Evolutionary conservation across 2,113 vertebrate genomes (phyloP).

Genomic region (Neodontobutis hainanensis): DNA sequence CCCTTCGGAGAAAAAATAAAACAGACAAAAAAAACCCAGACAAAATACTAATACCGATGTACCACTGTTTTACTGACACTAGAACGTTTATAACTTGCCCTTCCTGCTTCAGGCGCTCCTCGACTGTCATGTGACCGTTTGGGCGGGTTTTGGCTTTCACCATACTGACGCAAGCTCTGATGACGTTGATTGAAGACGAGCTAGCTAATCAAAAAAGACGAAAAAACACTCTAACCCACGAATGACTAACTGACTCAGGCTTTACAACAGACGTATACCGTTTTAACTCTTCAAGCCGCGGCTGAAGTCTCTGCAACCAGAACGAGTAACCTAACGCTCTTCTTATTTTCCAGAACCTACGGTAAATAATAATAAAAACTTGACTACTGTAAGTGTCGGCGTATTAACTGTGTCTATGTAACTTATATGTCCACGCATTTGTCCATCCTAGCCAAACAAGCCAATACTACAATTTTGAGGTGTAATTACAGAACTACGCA

Average conservation of each 20-base stretch:
- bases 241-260: background rate
- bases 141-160: conserved; percentile 50
- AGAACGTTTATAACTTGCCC: background rate
- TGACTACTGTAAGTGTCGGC: no score
- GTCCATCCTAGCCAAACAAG: no score
- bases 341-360: no score
- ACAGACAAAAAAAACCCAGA: background rate
- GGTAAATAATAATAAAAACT: no score
- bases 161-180: conserved; percentile 51
- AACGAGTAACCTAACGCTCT: no score
- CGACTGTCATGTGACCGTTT: conserved; percentile 66
- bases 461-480: no score
- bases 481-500: no score
- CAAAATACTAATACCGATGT: rapidly evolving
- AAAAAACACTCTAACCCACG: background rate
- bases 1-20: background rate
- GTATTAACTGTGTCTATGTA: no score
- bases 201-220: conserved; percentile 60
- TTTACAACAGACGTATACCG: conserved; percentile 16
- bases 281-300: conserved; percentile 4
- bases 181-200: conserved; percentile 49
- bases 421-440: no score
- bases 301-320: no score
- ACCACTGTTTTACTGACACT: background rate
- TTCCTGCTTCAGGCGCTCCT: conserved; percentile 23